Base-by-base conservation (phyloP, 35 echinoderm and acorn worm species). In the Holothuria glaberrima region DNA sequence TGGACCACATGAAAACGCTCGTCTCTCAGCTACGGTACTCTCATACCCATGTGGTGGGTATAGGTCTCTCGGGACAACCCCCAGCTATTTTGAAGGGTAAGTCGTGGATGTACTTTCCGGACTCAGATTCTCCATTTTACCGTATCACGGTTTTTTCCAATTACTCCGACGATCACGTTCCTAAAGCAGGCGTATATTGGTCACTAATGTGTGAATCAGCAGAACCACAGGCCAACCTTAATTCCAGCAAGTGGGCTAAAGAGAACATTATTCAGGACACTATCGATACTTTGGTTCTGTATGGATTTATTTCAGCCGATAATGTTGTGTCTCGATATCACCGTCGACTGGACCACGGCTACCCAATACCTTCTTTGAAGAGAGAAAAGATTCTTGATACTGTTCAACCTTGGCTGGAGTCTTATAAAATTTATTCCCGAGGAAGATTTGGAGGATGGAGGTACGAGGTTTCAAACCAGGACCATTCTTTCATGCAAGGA, bases 401-500 rank as follows among this genome's bases (percentile, higher is more conserved):
- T n/a, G n/a, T n/a, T n/a, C n/a, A n/a, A n/a, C n/a, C n/a, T n/a
- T n/a, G n/a, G n/a, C n/a, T n/a, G n/a, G n/a, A n/a, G n/a, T n/a
- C n/a, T n/a, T n/a, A n/a, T n/a, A n/a, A n/a, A n/a, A n/a, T n/a
- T n/a, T n/a, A n/a, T n/a, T n/a, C n/a, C n/a, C n/a, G n/a, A n/a
- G n/a, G n/a, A n/a, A n/a, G n/a, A n/a, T n/a, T n/a, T n/a, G n/a
- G n/a, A n/a, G n/a, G n/a, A n/a, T n/a, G n/a, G n/a, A n/a, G n/a
- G n/a, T n/a, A n/a, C n/a, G n/a, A n/a, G n/a, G n/a, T n/a, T n/a
- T n/a, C n/a, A n/a, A n/a, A n/a, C n/a, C 72, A 36, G 80, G 56
- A 90, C 57, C 88, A 90, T 44, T 90, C 88, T 32, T 62, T 90
- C 12, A 90, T 90, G 88, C 88, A 90, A 46, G 88, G 88, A 33